Evolutionary conservation across 2,113 vertebrate genomes (phyloP).

Genomic region (Echinops telfairi): DNA sequence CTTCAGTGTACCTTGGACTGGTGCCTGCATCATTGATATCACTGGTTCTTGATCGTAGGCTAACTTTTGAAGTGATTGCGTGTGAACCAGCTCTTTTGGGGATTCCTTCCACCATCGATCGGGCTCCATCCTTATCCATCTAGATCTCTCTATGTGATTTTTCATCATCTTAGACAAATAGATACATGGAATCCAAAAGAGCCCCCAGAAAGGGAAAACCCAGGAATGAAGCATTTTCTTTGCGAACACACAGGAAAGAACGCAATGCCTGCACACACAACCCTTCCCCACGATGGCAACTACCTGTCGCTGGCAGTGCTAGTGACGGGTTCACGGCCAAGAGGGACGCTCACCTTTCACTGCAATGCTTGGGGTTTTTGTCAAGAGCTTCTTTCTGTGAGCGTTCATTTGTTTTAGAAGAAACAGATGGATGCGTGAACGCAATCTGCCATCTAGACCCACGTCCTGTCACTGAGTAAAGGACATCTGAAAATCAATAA

Average conservation of each 20-base stretch:
- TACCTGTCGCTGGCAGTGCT: no score
- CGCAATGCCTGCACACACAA: accelerated
- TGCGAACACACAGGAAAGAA: not conserved
- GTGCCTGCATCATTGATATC: no score
- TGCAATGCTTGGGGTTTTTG: not conserved
- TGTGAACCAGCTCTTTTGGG: no score
- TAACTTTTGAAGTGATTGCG: no score
- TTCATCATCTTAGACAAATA: not conserved
- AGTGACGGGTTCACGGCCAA: not conserved
- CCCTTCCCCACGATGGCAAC: accelerated
- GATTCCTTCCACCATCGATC: no score
- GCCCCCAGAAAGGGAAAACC: not conserved
- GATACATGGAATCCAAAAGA: not conserved
- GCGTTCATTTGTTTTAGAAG: not conserved
- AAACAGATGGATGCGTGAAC: not conserved
- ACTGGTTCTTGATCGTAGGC: no score
- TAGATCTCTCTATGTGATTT: not conserved
- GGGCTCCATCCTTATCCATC: no score
- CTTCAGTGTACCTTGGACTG: no score
- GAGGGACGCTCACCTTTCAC: not conserved
- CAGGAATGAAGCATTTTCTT: not conserved
- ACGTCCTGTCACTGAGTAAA: not conserved
- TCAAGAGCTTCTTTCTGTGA: not conserved
- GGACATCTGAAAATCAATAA: not conserved
- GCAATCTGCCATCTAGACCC: not conserved